phyloP scores from a whole-genome alignment of 1,140 invertebrate genomes.

The Drosophila miranda region DNA sequence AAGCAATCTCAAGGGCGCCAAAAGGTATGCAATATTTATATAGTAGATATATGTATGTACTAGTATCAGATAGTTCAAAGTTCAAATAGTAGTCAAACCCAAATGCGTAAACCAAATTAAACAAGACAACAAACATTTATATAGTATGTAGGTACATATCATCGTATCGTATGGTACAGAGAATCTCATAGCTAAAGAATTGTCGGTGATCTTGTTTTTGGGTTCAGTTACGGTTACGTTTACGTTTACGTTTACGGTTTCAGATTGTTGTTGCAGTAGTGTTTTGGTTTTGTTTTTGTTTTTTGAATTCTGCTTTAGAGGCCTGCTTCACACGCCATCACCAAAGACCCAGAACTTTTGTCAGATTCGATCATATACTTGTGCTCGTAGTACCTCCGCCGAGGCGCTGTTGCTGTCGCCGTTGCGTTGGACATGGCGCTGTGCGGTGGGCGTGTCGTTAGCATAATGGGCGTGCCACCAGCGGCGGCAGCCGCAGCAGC shows the following conservation, averaged over 20 bases:
- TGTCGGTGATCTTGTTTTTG: conserved; percentile 23
- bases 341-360: conserved; percentile 17
- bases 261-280: conserved; percentile 31
- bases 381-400: conserved; percentile 81
- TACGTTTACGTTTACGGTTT: conserved; percentile 9
- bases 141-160: conserved; percentile 12
- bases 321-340: conserved; percentile 27
- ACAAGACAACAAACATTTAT: conserved; percentile 77
- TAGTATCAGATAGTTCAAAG: conserved; percentile 38
- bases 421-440: conserved; percentile 51
- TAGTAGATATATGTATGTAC: conserved; percentile 17
- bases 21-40: conserved; percentile 73
- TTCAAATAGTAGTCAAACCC: conserved; percentile 61
- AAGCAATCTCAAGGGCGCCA: conserved; percentile 69
- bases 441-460: conserved; percentile 81
- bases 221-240: not conserved
- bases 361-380: conserved; percentile 15
- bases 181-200: conserved; percentile 61
- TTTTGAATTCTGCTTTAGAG: conserved; percentile 80
- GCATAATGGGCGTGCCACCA: conserved; percentile 81
- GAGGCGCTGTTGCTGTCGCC: conserved; percentile 84
- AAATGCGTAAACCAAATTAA: conserved; percentile 74
- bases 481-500: conserved; percentile 83
- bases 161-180: conserved; percentile 58
- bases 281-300: conserved; percentile 4